Evolutionary conservation across 2,888 invertebrate genomes (phyloP), one percentile per base, ranked within the genome.

Genomic region (Xestia ashworthii): DNA sequence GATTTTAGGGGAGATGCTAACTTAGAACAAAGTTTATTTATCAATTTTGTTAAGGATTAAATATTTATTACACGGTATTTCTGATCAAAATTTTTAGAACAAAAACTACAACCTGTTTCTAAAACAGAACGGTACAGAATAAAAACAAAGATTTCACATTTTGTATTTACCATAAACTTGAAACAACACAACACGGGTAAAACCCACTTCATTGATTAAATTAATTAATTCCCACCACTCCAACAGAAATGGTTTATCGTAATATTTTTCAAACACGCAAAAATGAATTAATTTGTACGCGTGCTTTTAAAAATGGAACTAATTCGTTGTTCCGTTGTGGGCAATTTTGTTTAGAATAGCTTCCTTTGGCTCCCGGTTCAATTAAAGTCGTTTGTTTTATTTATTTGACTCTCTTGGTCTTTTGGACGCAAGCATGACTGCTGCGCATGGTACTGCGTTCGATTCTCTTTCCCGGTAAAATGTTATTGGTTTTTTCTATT

Each of bases 201-300:
- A 65, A 78, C 25, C 44, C 44, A 65, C 50, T 66, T 78, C 4
- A 83, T 60, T 78, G 48, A 78, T 55, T 67, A 44, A 78, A 83
- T 32, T 70, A 70, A 83, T 79, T 55, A 44, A 79, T 62, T 62
- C 32, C n/a, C 53, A 55, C n/a, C 53, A 55, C n/a, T 55, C 70
- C 66, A n/a, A 70, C 32, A 48, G 44, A 71, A 67, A 55, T 44
- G 62, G 38, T 76, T 48, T 5, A 48, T 53, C 38, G 46, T 70
- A 62, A 78, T 71, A 78, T 78, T 78, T 67, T 78, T 48, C 38
- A 65, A 32, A 78, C 79, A 80, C 71, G 84, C 79, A 38, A 66
- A 80, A 64, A 68, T 55, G 22, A 65, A 78, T 78, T 48, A 25
- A 60, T 48, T 48, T 25, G 46, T 65, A 66, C 65, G 53, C 70